Evolutionary conservation across 2,888 invertebrate species (phyloP), one percentile per base, ranked within the genome.

Genomic region (Cepaea hortensis): DNA sequence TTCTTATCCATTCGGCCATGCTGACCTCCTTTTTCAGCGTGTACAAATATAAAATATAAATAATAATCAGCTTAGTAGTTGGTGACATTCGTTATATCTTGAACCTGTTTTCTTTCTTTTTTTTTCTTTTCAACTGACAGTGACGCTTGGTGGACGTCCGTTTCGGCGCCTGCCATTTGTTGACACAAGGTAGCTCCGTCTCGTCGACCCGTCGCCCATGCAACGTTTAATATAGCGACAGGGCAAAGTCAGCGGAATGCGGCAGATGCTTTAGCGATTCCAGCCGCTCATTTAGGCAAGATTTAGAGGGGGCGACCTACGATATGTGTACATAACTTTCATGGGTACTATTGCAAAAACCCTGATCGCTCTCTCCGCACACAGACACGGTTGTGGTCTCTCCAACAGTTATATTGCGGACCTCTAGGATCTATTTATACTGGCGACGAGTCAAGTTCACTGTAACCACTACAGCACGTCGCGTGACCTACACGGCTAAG

Each of bases 111-210:
- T 35, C 35, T 35, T 35, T 35, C 35, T 35, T 35, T 35, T 35
- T 35, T 35, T 35, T 35, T 35, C 35, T 35, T 35, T 35, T 68
- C 23, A 9, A 23, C 13, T 55, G 35, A 11, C 23, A 72, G 50
- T 3, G n/a, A 70, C 50, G 20, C 65, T 35, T 65, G 11, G 55
- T 18, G 80, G 13, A 18, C 68, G 48, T 11, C 50, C 20, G 61
- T 15, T 11, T 11, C 75, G 84, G 84, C 84, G 84, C 84, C 84
- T 23, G 84, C 65, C 76, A 6, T 65, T 23, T 84, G 84, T 84
- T 84, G 75, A 84, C 84, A 84, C 65, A 76, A 61, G 81, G 9
- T 84, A 3, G 65, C 23, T 46, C 18, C 48, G 84, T 75, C 76
- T 76, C 84, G 62, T 18, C 76, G 65, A 9, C n/a, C 55, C 9